Percentiles rank a stretch among this genome's conserved stretches.
These are phyloP conservation scores for Lepidocyrtoides sp. DNA, from an alignment of 2,888 invertebrate species.

Conservation along the genomic window DNA sequence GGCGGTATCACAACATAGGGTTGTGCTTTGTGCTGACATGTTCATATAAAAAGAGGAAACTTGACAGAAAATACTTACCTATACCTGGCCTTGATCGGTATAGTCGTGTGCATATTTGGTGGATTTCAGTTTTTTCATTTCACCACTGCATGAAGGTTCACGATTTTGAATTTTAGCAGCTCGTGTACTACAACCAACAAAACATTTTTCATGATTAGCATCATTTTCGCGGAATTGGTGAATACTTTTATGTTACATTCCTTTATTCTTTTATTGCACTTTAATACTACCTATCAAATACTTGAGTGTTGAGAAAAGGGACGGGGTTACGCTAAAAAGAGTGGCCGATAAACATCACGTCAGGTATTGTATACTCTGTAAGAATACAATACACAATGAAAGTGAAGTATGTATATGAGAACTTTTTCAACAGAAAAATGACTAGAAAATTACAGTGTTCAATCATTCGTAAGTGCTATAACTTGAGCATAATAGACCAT, in stretches of 20 bases:
- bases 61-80: neutral
- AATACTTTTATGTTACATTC: neutral
- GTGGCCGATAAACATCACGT: neutral
- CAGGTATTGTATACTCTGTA: neutral
- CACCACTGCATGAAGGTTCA: too few relatives aligned
- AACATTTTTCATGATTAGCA: neutral
- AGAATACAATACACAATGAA: neutral
- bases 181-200: neutral
- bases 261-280: neutral
- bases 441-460: slow-evolving; percentile 83
- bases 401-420: neutral
- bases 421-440: slow-evolving; percentile 48
- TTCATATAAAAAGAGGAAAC: neutral
- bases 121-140: neutral
- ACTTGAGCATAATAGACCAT: slow-evolving; percentile 73
- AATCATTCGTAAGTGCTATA: slow-evolving; percentile 78
- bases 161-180: neutral
- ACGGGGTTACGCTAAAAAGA: neutral
- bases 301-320: neutral
- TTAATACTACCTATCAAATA: neutral
- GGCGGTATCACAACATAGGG: neutral
- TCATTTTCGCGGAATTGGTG: neutral
- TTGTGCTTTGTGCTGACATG: neutral
- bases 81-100: neutral
- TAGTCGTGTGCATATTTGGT: neutral